phyloP scores from a whole-genome alignment of 2,888 invertebrate genomes.

The Heteromyza rotundicornis region DNA sequence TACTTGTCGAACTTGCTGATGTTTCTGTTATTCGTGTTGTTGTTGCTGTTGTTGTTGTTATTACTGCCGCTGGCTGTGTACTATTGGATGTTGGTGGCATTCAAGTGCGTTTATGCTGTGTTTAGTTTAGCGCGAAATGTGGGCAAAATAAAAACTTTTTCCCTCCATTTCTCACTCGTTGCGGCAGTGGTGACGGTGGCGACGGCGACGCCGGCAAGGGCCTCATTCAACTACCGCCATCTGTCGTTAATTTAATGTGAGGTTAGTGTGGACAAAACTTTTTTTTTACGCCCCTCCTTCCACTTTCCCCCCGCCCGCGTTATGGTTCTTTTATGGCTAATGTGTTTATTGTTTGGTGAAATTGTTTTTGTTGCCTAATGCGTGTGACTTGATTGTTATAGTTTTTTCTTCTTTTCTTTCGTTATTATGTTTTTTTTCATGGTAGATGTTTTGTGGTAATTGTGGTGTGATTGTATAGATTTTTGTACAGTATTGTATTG shows the following conservation, averaged over 20 bases:
- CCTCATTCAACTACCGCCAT: not conserved
- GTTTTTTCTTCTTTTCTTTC: no score
- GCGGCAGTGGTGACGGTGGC: not conserved
- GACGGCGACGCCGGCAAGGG: not conserved
- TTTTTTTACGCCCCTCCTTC: not conserved
- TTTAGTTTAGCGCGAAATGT: slow-evolving; percentile 1
- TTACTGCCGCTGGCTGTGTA: not conserved
- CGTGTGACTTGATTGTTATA: not conserved
- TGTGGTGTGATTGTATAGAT: no score
- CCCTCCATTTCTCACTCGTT: not conserved
- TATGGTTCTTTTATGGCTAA: not conserved
- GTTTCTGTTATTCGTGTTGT: not conserved
- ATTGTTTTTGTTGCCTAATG: not conserved
- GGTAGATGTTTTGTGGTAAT: no score
- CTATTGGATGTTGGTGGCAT: no score
- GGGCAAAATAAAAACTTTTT: not conserved
- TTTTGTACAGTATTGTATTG: no score
- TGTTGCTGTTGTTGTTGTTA: not conserved
- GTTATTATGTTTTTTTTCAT: no score
- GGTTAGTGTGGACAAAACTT: no score
- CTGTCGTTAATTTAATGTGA: not conserved
- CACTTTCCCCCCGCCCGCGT: not conserved
- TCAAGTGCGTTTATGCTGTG: not conserved
- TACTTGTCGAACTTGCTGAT: not conserved
- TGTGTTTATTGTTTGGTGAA: not conserved